Evolutionary conservation across 2,113 vertebrate genomes (phyloP).

Genomic region (Ammodytes marinus): DNA sequence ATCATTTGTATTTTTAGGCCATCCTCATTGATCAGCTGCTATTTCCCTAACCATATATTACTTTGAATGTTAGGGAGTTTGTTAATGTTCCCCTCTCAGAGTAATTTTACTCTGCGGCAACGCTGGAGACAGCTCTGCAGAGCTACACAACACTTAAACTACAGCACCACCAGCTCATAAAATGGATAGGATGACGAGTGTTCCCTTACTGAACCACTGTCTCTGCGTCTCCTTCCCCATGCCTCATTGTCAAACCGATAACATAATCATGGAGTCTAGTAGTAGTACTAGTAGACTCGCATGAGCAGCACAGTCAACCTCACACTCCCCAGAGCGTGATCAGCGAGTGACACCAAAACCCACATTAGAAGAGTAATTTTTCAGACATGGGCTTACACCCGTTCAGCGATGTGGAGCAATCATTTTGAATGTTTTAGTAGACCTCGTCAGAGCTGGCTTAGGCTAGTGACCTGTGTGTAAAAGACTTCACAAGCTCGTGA

Average conservation of each 20-base stretch:
- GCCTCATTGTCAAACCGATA: conserved; percentile 10
- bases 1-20: background rate
- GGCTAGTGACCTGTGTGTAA: conserved; percentile 60
- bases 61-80: background rate
- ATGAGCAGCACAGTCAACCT: conserved; percentile 34
- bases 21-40: background rate
- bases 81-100: background rate
- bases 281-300: background rate
- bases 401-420: conserved; percentile 31
- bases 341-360: conserved; percentile 68
- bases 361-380: conserved; percentile 51
- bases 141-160: conserved; percentile 30
- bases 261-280: conserved; percentile 16
- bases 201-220: conserved; percentile 14
- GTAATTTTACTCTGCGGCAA: conserved; percentile 26
- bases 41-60: background rate
- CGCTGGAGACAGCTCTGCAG: conserved; percentile 9
- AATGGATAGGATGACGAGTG: conserved; percentile 27
- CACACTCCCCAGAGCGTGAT: conserved; percentile 28
- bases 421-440: conserved; percentile 44
- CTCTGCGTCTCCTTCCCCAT: conserved; percentile 22
- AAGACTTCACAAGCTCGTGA: conserved; percentile 37
- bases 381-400: conserved; percentile 33
- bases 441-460: conserved; percentile 40
- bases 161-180: conserved; percentile 15